phyloP scores from a whole-genome alignment of 2,888 invertebrate genomes.

The Gymnocheta viridis region DNA sequence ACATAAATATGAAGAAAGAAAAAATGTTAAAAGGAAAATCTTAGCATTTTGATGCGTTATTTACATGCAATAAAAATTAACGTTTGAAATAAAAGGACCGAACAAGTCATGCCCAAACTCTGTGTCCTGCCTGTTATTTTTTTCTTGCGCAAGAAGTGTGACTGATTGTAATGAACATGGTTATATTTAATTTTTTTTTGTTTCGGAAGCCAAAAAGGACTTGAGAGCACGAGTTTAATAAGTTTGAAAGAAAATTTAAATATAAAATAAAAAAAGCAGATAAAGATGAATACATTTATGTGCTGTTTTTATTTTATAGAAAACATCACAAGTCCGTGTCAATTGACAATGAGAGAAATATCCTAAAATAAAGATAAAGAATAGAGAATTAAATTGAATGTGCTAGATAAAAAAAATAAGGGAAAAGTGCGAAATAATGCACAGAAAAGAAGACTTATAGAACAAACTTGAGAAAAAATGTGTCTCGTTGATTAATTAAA shows the following conservation, averaged over 20 bases:
- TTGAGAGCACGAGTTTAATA: slow-evolving; percentile 39
- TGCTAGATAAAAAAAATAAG: neutral
- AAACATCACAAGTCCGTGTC: slow-evolving; percentile 37
- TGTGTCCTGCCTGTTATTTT: slow-evolving; percentile 24
- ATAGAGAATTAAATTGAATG: neutral
- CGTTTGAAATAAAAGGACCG: slow-evolving; percentile 72
- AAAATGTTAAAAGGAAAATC: slow-evolving; percentile 22
- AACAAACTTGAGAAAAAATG: neutral
- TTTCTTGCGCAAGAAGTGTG: slow-evolving; percentile 42
- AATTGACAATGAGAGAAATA: slow-evolving; percentile 38
- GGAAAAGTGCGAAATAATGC: neutral
- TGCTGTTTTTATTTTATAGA: slow-evolving; percentile 8
- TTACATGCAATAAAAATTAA: slow-evolving; percentile 79
- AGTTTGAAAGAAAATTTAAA: slow-evolving; percentile 15
- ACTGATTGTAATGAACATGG: slow-evolving; percentile 36
- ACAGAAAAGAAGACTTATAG: neutral
- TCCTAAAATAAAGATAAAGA: slow-evolving; percentile 10
- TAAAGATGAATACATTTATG: slow-evolving; percentile 53
- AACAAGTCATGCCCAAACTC: slow-evolving; percentile 5
- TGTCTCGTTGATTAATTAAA: neutral
- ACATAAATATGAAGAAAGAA: neutral
- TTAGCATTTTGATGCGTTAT: slow-evolving; percentile 73
- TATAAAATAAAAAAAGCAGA: neutral
- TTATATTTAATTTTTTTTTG: neutral
- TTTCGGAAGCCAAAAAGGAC: neutral